Evolutionary conservation across 2,888 invertebrate species (phyloP).

Genomic region (Pollenia amentaria): DNA sequence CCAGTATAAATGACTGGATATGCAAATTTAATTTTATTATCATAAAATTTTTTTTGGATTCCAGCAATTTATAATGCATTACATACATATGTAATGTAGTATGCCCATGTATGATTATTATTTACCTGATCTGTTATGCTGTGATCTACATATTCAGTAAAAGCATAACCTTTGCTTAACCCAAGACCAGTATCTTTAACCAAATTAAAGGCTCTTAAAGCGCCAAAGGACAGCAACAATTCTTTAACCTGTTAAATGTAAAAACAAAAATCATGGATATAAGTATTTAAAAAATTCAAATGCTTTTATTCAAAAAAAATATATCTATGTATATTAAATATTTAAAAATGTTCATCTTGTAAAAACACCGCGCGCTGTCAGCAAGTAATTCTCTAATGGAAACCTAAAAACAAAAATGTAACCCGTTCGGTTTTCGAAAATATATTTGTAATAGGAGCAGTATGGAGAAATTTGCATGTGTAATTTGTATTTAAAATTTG

Average conservation of each 20-base stretch:
- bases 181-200: slow-evolving; percentile 99
- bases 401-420: slow-evolving; percentile 73
- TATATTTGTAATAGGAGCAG: slow-evolving; percentile 53
- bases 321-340: slow-evolving; percentile 21
- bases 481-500: slow-evolving; percentile 18
- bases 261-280: neutral
- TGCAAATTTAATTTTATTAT: neutral
- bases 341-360: slow-evolving; percentile 37
- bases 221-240: slow-evolving; percentile 98
- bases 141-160: slow-evolving; percentile 98
- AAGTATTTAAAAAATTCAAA: slow-evolving; percentile 14
- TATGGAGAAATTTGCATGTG: slow-evolving; percentile 12
- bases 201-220: slow-evolving; percentile 98
- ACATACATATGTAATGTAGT: no score
- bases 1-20: no score
- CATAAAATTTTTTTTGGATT: neutral
- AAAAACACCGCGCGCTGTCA: slow-evolving; percentile 58
- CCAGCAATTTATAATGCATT: neutral
- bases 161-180: slow-evolving; percentile 98
- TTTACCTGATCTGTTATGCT: slow-evolving; percentile 97
- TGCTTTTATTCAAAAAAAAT: neutral
- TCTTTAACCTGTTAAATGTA: slow-evolving; percentile 92
- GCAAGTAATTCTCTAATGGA: slow-evolving; percentile 57
- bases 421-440: slow-evolving; percentile 56
- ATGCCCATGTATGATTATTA: neutral